Conservation (phyloP, 2,888 invertebrate species). For the Sisyra terminalis region DNA sequence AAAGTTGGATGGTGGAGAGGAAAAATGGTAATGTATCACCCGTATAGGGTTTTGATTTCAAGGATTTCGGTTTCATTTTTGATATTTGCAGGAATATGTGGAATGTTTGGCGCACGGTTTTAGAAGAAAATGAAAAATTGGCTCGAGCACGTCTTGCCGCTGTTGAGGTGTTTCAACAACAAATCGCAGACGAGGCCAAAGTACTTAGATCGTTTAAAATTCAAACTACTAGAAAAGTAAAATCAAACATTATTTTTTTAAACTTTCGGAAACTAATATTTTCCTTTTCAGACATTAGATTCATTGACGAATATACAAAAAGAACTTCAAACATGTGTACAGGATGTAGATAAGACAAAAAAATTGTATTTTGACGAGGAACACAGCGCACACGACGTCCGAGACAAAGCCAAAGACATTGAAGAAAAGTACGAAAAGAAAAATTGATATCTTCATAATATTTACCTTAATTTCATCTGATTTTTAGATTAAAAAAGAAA, state of each 20-base stretch:
- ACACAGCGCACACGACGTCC: slow-evolving; percentile 85
- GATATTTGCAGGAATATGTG: slow-evolving; percentile 82
- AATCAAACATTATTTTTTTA: slow-evolving; percentile 1
- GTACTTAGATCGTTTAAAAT: slow-evolving; percentile 67
- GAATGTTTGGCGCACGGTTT: slow-evolving; percentile 91
- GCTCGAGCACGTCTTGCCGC: slow-evolving; percentile 83
- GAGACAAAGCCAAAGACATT: slow-evolving; percentile 88
- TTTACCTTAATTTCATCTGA: too few relatives aligned
- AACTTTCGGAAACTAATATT: not conserved
- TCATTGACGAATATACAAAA: slow-evolving; percentile 75
- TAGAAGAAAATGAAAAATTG: slow-evolving; percentile 89
- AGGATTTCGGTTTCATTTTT: not conserved
- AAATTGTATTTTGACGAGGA: slow-evolving; percentile 93
- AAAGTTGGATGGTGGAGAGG: slow-evolving; percentile 75
- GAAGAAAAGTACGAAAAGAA: slow-evolving; percentile 67
- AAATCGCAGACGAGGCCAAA: slow-evolving; percentile 88
- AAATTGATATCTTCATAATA: slow-evolving; percentile 8
- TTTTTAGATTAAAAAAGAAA: slow-evolving; percentile 74
- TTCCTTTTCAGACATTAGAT: slow-evolving; percentile 49
- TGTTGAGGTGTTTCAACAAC: slow-evolving; percentile 87
- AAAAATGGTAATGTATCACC: slow-evolving; percentile 83
- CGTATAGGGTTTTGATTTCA: too few relatives aligned
- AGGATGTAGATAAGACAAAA: slow-evolving; percentile 86
- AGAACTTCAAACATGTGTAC: slow-evolving; percentile 70
- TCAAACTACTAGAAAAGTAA: slow-evolving; percentile 61